Evolutionary conservation across 2,888 invertebrate species (phyloP).

Genomic region (Dicyrtoma fusca): DNA sequence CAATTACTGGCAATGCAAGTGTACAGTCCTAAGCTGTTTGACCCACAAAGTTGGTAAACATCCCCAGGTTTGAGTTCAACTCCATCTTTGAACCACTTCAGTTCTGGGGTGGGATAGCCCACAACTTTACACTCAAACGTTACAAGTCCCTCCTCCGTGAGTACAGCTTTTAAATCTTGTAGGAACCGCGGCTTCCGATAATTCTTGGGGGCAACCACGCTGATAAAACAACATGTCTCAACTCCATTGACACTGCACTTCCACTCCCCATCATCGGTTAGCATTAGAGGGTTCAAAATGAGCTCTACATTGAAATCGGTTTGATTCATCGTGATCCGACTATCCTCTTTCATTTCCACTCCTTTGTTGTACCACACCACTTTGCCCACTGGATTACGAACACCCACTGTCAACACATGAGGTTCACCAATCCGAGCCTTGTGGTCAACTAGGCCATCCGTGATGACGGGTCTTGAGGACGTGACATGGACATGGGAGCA

Average conservation of each 20-base stretch:
- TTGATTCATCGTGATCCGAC: constrained; percentile 31
- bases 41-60: constrained; percentile 87
- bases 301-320: constrained; percentile 58
- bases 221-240: constrained; percentile 57
- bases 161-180: constrained; percentile 83
- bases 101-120: constrained; percentile 83
- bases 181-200: constrained; percentile 86
- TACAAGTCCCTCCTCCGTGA: constrained; percentile 88
- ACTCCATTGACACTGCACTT: constrained; percentile 81
- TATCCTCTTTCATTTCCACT: constrained; percentile 78
- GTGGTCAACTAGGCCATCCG: constrained; percentile 73
- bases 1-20: constrained; percentile 87
- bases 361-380: constrained; percentile 85
- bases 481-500: constrained; percentile 37
- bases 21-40: constrained; percentile 80
- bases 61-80: constrained; percentile 89
- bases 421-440: constrained; percentile 78
- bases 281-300: constrained; percentile 74
- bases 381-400: constrained; percentile 71
- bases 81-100: constrained; percentile 91
- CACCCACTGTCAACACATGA: constrained; percentile 64
- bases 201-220: constrained; percentile 80
- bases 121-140: constrained; percentile 90
- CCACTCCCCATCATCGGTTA: constrained; percentile 85
- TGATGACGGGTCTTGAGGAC: constrained; percentile 69